Evolutionary conservation across 2,888 invertebrate species (phyloP), one percentile per base, ranked within the genome.

Genomic region (Tipula confusa): DNA sequence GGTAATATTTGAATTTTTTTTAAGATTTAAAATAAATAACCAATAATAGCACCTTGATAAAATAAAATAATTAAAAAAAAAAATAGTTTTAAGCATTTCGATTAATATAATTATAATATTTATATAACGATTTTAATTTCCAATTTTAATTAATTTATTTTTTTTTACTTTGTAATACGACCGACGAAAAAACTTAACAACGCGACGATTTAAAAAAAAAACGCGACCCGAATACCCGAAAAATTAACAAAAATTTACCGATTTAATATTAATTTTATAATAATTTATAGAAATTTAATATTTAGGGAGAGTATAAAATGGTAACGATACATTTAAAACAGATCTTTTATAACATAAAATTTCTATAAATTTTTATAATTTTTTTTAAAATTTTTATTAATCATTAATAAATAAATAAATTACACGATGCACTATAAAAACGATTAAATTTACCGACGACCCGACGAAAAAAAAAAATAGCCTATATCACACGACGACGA

Each of bases 161-260:
- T 64, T n/a, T 24, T n/a, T n/a, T n/a, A n/a, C n/a, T n/a, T 43
- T 43, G 13, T 43, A 36, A 36, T 43, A 43, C 43, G 64, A 64
- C 64, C 64, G 64, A 64, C 64, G 64, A 64, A 64, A 64, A n/a
- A 64, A 6, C 6, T 64, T 64, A 64, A 64, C 64, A 64, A 64
- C 64, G 64, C 64, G 64, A 64, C 64, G 80, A 11, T 28, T 11
- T 11, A 28, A 80, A 80, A 80, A 64, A 5, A 80, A 80, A 80
- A 29, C 80, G 80, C 80, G 80, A 80, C 29, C 80, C 80, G 80
- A 80, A 80, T 28, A 15, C 2, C 80, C 29, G 31, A 80, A 80
- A 80, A 13, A 64, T 15, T 43, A 15, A 43, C 15, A 5, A 6
- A 64, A 64, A 64, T n/a, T n/a, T 24, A 64, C 64, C 64, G 64